Conservation (phyloP, 35 echinoderm and acorn worm genomes). For the Heliocidaris tuberculata region DNA sequence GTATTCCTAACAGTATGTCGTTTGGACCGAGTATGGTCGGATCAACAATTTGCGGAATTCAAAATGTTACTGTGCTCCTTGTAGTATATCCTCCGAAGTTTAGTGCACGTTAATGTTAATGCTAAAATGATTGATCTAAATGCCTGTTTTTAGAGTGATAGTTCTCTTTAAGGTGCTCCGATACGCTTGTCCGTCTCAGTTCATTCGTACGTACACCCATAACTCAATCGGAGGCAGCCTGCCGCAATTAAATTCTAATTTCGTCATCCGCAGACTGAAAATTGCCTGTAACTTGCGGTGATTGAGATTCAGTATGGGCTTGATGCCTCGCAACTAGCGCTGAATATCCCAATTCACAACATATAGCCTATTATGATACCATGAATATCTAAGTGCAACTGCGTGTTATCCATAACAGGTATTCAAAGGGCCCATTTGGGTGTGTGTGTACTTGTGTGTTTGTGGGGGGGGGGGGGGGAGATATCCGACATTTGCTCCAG, state of each 20-base stretch:
- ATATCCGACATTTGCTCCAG: too few relatives aligned
- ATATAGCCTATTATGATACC: not conserved
- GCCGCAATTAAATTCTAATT: constrained; percentile 11
- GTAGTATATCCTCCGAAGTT: too few relatives aligned
- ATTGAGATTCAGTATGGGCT: not conserved
- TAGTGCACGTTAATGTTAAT: too few relatives aligned
- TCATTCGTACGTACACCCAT: not conserved
- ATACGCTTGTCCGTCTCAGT: not conserved
- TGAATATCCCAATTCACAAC: not conserved
- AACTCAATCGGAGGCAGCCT: not conserved
- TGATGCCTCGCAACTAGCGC: not conserved
- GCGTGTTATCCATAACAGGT: too few relatives aligned
- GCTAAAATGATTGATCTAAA: too few relatives aligned
- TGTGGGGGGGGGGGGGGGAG: too few relatives aligned
- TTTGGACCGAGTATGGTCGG: too few relatives aligned
- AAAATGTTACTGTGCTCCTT: too few relatives aligned
- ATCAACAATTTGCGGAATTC: too few relatives aligned
- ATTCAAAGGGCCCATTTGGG: too few relatives aligned
- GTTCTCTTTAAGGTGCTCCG: not conserved
- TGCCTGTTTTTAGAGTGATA: not conserved
- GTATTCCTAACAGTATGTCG: too few relatives aligned
- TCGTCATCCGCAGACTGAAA: not conserved
- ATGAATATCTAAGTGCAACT: not conserved
- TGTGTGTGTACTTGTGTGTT: too few relatives aligned
- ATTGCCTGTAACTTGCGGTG: not conserved